phyloP scores from a whole-genome alignment of 2,888 invertebrate genomes.

The Ichneumoninae sp. region DNA sequence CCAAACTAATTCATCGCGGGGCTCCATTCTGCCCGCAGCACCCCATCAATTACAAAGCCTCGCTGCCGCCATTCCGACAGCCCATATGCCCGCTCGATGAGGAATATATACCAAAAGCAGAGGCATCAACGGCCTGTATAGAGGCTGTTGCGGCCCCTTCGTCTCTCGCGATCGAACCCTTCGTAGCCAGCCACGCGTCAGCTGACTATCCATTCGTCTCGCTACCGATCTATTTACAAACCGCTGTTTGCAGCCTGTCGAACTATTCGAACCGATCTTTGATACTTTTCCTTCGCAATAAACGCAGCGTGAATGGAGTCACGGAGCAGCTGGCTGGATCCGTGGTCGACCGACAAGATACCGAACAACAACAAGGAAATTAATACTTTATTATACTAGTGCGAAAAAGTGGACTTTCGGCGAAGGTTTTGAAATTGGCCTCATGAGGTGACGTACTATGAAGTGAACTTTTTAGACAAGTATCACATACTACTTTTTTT shows the following conservation, averaged over 20 bases:
- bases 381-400: too few species aligned
- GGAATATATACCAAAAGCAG: constrained; percentile 1
- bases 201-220: constrained; percentile 34
- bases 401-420: too few species aligned
- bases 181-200: constrained; percentile 25
- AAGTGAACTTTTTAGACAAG: too few species aligned
- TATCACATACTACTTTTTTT: too few species aligned
- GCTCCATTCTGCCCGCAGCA: constrained; percentile 45
- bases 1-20: constrained; percentile 59
- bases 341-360: neutral
- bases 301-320: neutral
- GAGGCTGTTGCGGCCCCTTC: constrained; percentile 13
- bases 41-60: constrained; percentile 52
- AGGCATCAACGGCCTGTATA: constrained; percentile 9
- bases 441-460: too few species aligned
- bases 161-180: constrained; percentile 24
- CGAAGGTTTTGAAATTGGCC: too few species aligned
- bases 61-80: constrained; percentile 36
- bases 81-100: constrained; percentile 61
- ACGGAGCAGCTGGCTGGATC: neutral
- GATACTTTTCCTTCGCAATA: neutral
- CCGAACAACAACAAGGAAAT: neutral
- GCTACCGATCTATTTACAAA: constrained; percentile 10
- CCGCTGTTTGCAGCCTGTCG: constrained; percentile 6
- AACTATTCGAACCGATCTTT: neutral